Base-by-base conservation (phyloP, 2,113 vertebrate genomes). In the Brachirus orientalis region DNA sequence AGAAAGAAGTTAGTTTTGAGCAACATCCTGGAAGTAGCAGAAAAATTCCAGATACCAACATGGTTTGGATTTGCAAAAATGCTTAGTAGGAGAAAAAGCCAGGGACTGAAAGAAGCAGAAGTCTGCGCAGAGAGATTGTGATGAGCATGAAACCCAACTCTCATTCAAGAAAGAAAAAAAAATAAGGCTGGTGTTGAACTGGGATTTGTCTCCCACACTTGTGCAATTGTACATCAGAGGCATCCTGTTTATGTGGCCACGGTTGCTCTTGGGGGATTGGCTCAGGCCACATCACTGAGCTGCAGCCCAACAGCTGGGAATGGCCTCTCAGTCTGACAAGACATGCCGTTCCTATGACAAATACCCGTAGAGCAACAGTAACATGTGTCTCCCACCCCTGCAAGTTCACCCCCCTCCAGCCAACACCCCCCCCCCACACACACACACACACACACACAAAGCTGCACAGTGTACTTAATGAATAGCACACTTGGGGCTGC, bases 261-360 rank as follows among this genome's bases (percentile, higher is more conserved):
- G 89, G 89, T 86, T 91, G 89, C 89, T 86, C 88, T 77, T 16
- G 69, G 38, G 71, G 67, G 92, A 91, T 92, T 93, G 95, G 92
- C 92, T 91, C 89, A 80, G 92, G 92, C 90, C 57, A 76, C 92
- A 91, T 94, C 93, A 91, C 92, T 83, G 89, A 88, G 92, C 93
- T 94, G 91, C 91, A 91, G 78, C 67, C 83, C 84, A 93, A 95
- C 96, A 96, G 95, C 95, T 96, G 95, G 95, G 93, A 95, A 93
- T 88, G 72, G 87, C 93, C 94, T 92, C 86, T 82, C 60, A 47
- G 52, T 75, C 83, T 92, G 94, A 93, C 85, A 91, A 94, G 94
- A 95, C 95, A 96, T 97, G 95, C 95, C 95, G 95, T 97, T 96
- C 95, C 88, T 93, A 92, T 97, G 95, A 97, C 95, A 95, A 91